Evolutionary conservation across 1,140 invertebrate genomes (phyloP).

Genomic region (Heliconius melpomene): DNA sequence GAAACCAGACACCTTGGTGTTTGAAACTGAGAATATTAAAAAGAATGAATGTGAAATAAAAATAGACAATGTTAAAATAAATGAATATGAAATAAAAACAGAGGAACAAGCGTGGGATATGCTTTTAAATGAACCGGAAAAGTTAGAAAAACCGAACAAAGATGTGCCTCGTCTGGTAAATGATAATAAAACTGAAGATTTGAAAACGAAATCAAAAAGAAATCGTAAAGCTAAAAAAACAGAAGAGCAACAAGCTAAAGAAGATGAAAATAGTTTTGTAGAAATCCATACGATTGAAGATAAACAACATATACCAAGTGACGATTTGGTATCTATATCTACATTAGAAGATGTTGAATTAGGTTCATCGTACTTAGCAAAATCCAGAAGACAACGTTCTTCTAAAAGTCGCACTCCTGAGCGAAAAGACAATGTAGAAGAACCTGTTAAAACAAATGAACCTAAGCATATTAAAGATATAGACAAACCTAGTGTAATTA

Average conservation of each 20-base stretch:
- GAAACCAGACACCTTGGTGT: neutral
- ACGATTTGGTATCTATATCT: conserved; percentile 71
- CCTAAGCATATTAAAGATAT: conserved; percentile 28
- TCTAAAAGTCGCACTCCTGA: conserved; percentile 64
- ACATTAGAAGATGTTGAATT: conserved; percentile 62
- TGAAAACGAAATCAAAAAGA: conserved; percentile 70
- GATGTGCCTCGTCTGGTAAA: conserved; percentile 25
- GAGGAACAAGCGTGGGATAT: conserved; percentile 75
- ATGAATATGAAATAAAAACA: conserved; percentile 52
- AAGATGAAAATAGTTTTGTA: conserved; percentile 72
- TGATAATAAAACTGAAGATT: conserved; percentile 57
- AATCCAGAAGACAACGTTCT: conserved; percentile 58
- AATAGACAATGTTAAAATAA: neutral
- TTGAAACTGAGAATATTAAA: neutral
- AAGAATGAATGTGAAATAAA: conserved; percentile 4
- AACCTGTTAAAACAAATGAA: conserved; percentile 38
- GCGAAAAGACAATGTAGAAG: conserved; percentile 40
- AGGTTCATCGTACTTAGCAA: conserved; percentile 50
- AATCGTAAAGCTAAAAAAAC: conserved; percentile 58
- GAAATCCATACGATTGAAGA: conserved; percentile 75
- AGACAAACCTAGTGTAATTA: neutral
- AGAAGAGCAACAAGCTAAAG: conserved; percentile 59
- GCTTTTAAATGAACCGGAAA: conserved; percentile 61
- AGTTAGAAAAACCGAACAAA: conserved; percentile 33
- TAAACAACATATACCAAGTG: conserved; percentile 56